Evolutionary conservation across 2,888 invertebrate genomes (phyloP), one percentile per base, ranked within the genome.

Genomic region (Caenorhabditis auriculariae): DNA sequence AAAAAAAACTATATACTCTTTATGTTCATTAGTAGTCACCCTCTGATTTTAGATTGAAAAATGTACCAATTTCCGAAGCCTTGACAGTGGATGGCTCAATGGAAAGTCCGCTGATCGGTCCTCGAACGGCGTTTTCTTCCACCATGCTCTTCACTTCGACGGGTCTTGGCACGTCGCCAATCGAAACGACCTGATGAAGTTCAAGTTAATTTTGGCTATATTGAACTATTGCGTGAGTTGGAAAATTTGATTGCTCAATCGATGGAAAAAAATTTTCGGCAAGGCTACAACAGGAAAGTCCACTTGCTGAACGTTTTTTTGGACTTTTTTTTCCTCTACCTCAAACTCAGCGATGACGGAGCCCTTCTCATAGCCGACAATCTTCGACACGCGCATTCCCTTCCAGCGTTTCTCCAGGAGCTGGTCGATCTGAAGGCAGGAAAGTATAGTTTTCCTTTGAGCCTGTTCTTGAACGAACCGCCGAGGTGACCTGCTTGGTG

Each of bases 71-170:
- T 35, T 68, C 64, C 28, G 51, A 42, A 37, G 68, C 64, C 52
- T 58, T 54, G 27, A 74, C 69, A 5, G 74, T 74, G 15, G 72
- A 62, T 12, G 74, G 69, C 52, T 74, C 74, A 28, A 74, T 63
- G 12, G 45, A 37, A 44, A 74, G 64, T 21, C 51, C 58, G 17
- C 60, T 63, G 54, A 74, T 59, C 0, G 60, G 42, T 38, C 72
- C 74, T 23, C 72, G 62, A 2, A 71, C 54, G 6, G 74, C 70
- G 29, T 65, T 67, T 52, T 72, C 74, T 53, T 74, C 74, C 26
- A 74, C 39, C 28, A 68, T 54, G 17, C 60, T 59, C 42, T 65
- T 68, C 50, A 74, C 27, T 38, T 71, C 74, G 52, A 67, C 66
- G 7, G 67, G 57, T 9, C 60, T 60, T 6, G 74, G 67, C 5